Percentiles rank a stretch among this genome's conserved stretches.
Conservation (phyloP, 2,888 invertebrate genomes). For the Athalia rosae region DNA sequence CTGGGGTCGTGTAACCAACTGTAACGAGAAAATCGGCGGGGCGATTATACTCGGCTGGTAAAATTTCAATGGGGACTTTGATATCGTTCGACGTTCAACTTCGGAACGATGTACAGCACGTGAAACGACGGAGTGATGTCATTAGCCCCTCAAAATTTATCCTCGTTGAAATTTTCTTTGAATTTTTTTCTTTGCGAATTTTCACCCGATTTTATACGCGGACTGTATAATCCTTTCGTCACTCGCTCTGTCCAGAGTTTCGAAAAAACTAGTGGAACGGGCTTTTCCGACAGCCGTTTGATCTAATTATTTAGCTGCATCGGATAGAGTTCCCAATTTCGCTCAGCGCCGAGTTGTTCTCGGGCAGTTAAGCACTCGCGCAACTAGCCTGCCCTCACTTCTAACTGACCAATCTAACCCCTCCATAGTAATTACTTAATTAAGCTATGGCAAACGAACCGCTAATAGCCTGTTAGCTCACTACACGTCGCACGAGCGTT, state of each 20-base stretch:
- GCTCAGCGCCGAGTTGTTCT: neutral
- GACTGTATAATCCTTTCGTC: no score
- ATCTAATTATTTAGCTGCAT: neutral
- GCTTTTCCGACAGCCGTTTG: neutral
- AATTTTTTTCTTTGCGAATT: no score
- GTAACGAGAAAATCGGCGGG: neutral
- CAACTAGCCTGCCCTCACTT: constrained; percentile 1
- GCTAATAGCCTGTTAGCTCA: constrained; percentile 1
- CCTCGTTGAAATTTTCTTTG: no score
- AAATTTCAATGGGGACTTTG: neutral
- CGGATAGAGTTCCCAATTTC: neutral
- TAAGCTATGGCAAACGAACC: constrained; percentile 1
- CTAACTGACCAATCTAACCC: neutral
- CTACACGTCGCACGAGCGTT: neutral
- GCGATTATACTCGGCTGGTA: constrained; percentile 3
- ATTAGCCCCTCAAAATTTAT: neutral
- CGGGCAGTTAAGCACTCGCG: neutral
- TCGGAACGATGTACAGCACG: neutral
- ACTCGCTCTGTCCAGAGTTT: neutral
- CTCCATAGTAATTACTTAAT: constrained; percentile 3
- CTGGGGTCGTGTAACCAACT: neutral
- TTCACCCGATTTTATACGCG: no score
- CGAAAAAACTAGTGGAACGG: neutral
- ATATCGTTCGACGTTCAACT: neutral
- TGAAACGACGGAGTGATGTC: neutral